Conservation (phyloP, 1,140 invertebrate genomes). For the Drosophila auraria region DNA sequence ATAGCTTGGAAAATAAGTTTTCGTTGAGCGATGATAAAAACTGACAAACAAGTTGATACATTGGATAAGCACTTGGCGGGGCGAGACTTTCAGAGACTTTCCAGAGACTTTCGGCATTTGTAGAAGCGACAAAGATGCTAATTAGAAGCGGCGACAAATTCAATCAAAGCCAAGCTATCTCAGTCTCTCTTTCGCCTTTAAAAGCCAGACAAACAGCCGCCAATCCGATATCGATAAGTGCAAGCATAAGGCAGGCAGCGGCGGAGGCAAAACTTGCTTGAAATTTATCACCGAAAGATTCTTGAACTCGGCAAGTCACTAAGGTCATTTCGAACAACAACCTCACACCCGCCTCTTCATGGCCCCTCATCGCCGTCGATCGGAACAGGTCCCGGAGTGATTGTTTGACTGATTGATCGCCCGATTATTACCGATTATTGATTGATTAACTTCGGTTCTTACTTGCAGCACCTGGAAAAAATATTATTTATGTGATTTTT, state of each 20-base stretch:
- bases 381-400: constrained; percentile 30
- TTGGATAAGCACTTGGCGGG: constrained; percentile 27
- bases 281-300: constrained; percentile 46
- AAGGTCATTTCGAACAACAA: constrained; percentile 20
- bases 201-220: constrained; percentile 46
- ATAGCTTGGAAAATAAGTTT: constrained; percentile 43
- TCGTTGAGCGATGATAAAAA: constrained; percentile 24
- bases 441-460: constrained; percentile 43
- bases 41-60: constrained; percentile 46
- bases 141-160: constrained; percentile 43
- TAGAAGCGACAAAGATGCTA: constrained; percentile 21
- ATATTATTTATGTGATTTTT: not conserved
- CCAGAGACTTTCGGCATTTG: not conserved
- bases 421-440: constrained; percentile 41
- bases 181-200: not conserved
- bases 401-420: constrained; percentile 51
- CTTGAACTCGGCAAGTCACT: constrained; percentile 41
- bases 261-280: constrained; percentile 23
- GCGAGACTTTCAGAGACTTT: not conserved
- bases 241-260: constrained; percentile 10
- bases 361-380: no score
- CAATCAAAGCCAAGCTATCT: constrained; percentile 21
- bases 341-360: not conserved
- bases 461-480: constrained; percentile 13
- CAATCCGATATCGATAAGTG: constrained; percentile 35